Base-by-base conservation (phyloP, 1,140 invertebrate species). In the Mamestra configurata region DNA sequence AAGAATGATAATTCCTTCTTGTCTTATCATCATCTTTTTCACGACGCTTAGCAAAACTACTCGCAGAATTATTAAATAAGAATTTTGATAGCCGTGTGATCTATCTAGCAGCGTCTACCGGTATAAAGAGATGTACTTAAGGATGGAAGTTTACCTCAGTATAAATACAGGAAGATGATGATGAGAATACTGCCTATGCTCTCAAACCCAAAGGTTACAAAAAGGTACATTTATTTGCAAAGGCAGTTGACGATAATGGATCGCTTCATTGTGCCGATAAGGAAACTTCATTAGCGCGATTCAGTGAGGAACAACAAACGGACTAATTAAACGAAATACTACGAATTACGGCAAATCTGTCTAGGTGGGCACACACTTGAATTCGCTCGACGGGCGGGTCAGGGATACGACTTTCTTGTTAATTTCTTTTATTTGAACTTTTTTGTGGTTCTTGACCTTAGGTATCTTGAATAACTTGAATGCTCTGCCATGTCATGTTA, bases 221-320 rank as follows among this genome's bases (percentile, higher is more conserved):
- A 57, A 57, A 40, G 7, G n/a, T 66, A n/a, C n/a, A 31, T 20
- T 40, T 40, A 66, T 40, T 11, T 11, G 10, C 15, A 40, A 11
- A 5, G 18, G 61, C 61, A 61, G 27, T 66, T 66, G 61, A 66
- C 10, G 61, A 40, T 66, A 66, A 66, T 66, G 35, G 35, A 66
- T 40, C 61, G 35, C 8, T 40, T 40, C 61, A 40, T 66, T 66
- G 18, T 40, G 61, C 20, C 35, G 61, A 66, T 66, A 66, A 70
- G 66, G 20, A 70, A 49, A 70, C 20, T 70, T 70, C 40, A 70
- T 70, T 70, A 70, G 66, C 40, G 20, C 66, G 40, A 70, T 70
- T 70, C 66, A 70, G 61, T 7, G 40, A 27, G 66, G 22, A 24
- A 70, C 66, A 70, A 70, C 66, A 70, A 49, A 49, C 40, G 66